These are phyloP conservation scores for Dysmachus trigonus DNA, from an alignment of 2,888 invertebrate species.

Conservation along the genomic window DNA sequence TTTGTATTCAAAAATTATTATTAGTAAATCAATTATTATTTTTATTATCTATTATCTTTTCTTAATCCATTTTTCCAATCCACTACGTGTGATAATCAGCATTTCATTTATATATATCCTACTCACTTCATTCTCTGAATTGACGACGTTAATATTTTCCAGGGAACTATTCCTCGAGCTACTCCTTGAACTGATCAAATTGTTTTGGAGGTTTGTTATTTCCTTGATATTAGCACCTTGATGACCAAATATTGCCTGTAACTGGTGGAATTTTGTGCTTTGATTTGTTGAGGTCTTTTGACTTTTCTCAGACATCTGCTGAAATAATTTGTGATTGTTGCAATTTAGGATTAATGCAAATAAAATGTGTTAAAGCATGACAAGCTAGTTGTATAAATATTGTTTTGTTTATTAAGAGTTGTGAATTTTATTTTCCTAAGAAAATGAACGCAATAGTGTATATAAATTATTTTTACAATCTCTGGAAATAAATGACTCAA, in stretches of 20 bases:
- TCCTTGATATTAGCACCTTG: slow-evolving; percentile 64
- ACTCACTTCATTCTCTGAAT: slow-evolving; percentile 52
- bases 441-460: neutral
- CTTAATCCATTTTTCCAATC: neutral
- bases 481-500: neutral
- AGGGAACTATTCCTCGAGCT: slow-evolving; percentile 50
- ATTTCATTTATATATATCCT: neutral
- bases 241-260: slow-evolving; percentile 79
- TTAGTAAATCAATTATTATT: neutral
- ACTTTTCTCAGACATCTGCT: slow-evolving; percentile 71
- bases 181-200: slow-evolving; percentile 47
- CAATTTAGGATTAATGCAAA: slow-evolving; percentile 26
- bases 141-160: slow-evolving; percentile 50
- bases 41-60: neutral
- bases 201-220: slow-evolving; percentile 53
- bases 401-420: neutral
- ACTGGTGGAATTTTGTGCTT: slow-evolving; percentile 81
- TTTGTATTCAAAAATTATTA: neutral
- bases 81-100: neutral
- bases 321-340: slow-evolving; percentile 35
- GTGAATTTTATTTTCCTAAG: neutral
- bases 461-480: neutral
- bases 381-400: slow-evolving; percentile 14
- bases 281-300: slow-evolving; percentile 81
- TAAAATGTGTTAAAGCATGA: slow-evolving; percentile 27